Percentiles rank a stretch among this genome's conserved stretches.
Conservation (phyloP, 2,113 vertebrate genomes). For the Anguilla japonica region DNA sequence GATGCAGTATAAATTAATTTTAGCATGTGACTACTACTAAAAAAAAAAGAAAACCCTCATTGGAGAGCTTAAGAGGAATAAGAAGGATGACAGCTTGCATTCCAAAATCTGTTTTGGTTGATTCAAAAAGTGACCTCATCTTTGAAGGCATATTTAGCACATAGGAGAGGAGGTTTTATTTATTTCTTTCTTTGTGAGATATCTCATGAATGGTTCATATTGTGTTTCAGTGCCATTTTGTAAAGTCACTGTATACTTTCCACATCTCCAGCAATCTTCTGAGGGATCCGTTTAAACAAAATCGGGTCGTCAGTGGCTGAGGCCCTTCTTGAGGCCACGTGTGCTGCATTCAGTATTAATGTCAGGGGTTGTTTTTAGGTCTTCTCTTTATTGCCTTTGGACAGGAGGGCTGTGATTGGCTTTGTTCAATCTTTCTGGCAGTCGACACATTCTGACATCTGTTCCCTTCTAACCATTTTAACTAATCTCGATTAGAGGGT, state of each 20-base stretch:
- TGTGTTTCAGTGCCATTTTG: conserved; percentile 26
- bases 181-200: conserved; percentile 2
- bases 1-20: conserved; percentile 46
- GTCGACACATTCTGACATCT: conserved; percentile 88
- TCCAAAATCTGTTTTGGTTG: conserved; percentile 20
- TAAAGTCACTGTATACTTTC: conserved; percentile 27
- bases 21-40: conserved; percentile 28
- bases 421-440: conserved; percentile 90
- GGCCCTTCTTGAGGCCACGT: neutral
- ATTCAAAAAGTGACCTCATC: conserved; percentile 38
- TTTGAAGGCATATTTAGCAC: conserved; percentile 24
- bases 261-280: conserved; percentile 11
- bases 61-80: conserved; percentile 13
- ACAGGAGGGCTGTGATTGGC: conserved; percentile 87
- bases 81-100: conserved; percentile 19
- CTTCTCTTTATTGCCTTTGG: conserved; percentile 82
- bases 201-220: conserved; percentile 11
- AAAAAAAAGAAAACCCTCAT: neutral
- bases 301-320: conserved; percentile 15
- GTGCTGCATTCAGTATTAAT: conserved; percentile 70
- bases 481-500: conserved; percentile 88
- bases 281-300: conserved; percentile 19
- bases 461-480: conserved; percentile 91
- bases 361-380: conserved; percentile 74
- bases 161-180: neutral